Base-by-base conservation (phyloP, 2,888 invertebrate species). In the Drosophila robusta region DNA sequence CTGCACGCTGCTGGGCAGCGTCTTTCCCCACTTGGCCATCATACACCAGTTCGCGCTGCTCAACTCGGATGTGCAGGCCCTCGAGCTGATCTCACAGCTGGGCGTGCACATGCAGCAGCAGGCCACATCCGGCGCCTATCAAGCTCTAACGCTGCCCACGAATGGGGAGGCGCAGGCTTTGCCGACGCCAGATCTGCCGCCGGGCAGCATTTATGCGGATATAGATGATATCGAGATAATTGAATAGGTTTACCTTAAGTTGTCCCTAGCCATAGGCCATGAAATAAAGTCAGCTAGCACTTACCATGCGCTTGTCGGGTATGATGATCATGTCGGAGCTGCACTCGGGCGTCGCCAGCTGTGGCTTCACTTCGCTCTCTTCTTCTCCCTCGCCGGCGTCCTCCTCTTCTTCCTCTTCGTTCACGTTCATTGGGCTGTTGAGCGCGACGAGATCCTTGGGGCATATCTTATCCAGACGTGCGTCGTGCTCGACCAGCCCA, bases 141-240 rank as follows among this genome's bases (percentile, higher is more conserved):
- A 77, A 6, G 72, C 81, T 7, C 61, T 88, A n/a, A 75, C 89
- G 18, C 66, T 89, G 70, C 79, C 88, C 16, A 49, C 82, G 29
- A 60, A n/a, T n/a, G 42, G 56, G 0, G 78, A 72, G 2, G 39
- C 41, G 2, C 54, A 26, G 12, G 9, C 29, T 0, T 44, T 50
- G 7, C 55, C 69, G 12, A 38, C 68, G 0, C 45, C 77, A 1
- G 81, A 80, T 18, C 46, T 82, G 41, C 75, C 81, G 2, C 81
- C 74, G 14, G 83, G 84, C n/a, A 85, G 77, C 38, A 80, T 87
- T 29, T 84, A 77, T 36, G 89, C 90, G 0, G 91, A 91, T 45
- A 88, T 90, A 29, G 91, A 91, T 80, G 90, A 91, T 68, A 90
- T 91, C 46, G 90, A 91, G 32, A 70, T 91, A 32, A 86, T 91